Base-by-base conservation (phyloP, 2,113 vertebrate genomes). In the Promerops cafer region DNA sequence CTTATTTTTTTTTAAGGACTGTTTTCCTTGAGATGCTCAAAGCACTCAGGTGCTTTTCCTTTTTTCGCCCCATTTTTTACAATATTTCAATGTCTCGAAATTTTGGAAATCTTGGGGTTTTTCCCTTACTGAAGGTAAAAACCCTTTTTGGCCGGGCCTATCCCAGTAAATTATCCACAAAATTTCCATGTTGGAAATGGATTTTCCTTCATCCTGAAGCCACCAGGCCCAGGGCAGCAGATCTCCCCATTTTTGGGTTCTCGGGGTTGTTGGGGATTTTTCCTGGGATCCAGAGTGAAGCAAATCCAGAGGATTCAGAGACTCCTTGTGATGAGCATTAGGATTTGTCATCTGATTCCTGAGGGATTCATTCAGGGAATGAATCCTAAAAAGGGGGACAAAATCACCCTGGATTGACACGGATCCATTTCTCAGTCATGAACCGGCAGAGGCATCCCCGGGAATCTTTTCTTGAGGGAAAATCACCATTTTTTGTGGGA, bases 271-370 rank as follows among this genome's bases (percentile, higher is more conserved):
- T 47, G 35, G 63, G 53, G 27, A 44, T 33, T 9, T 6, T 35
- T 60, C 44, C 54, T n/a, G 50, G 16, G 39, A 78, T 91, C 57
- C 39, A 26, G 30, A 50, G 56, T 2, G 31, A 72, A 72, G 31
- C 28, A 33, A 49, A 76, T 70, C 21, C 70, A 53, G 50, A 79
- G 28, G 82, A 54, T 52, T 60, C 7, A 2, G 26, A 76, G 13
- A 22, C 26, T 1, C 53, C 37, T 54, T 2, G 0, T 4, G 27
- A 31, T 3, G 44, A 49, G 21, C 9, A 8, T 24, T 16, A 15
- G 79, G 71, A 49, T 56, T 88, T 39, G 24, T n/a, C 44, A 52
- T 27, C 16, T 11, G 3, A 27, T 72, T 83, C 71, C 42, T 33
- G 28, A 65, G 17, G 42, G 44, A 72, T 68, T 68, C 40, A 30